Evolutionary conservation across 2,888 invertebrate species (phyloP), one percentile per base, ranked within the genome.

Genomic region (Andrena flavipes): DNA sequence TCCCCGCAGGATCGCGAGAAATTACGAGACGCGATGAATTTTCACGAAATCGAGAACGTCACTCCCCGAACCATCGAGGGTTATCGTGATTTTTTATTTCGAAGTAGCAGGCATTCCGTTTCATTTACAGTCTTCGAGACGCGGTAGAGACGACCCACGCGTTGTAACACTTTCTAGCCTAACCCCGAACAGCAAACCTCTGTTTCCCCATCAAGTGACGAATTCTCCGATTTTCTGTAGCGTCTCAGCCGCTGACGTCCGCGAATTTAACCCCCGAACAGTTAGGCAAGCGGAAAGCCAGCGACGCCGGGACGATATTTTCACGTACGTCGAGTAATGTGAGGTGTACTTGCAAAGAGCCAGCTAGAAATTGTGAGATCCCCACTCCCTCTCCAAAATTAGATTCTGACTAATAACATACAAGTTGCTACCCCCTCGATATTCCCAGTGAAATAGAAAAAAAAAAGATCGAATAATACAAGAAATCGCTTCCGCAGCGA

Each of bases 151-250:
- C 13, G 1, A 42, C 42, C 42, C 42, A 4, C 42, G 42, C 16
- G 16, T 42, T n/a, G n/a, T n/a, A n/a, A n/a, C n/a, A 42, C 4
- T 42, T 1, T 42, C 42, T 16, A 42, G 16, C 42, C 42, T 5
- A 5, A 5, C 42, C 42, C 42, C 35, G 30, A 33, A 16, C 7
- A 64, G 20, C 30, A 23, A 59, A 30, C 35, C 33, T 60, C 6
- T 13, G 48, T 42, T 62, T 73, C 30, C 54, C 42, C 8, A 49
- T 16, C 35, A 51, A 49, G 64, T 84, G 87, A 86, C 77, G 74
- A 78, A 76, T 84, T 73, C 62, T 60, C 63, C 76, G 73, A 84
- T 86, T 74, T 76, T 76, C 80, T 72, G 68, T 87, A 77, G 79
- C 67, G 74, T 67, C 87, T 51, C 60, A 73, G 70, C 72, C 71